Evolutionary conservation across 2,797 vertebrate species (phyloP), one percentile per base, ranked within the genome.

Genomic region (Decapterus maruadsi): DNA sequence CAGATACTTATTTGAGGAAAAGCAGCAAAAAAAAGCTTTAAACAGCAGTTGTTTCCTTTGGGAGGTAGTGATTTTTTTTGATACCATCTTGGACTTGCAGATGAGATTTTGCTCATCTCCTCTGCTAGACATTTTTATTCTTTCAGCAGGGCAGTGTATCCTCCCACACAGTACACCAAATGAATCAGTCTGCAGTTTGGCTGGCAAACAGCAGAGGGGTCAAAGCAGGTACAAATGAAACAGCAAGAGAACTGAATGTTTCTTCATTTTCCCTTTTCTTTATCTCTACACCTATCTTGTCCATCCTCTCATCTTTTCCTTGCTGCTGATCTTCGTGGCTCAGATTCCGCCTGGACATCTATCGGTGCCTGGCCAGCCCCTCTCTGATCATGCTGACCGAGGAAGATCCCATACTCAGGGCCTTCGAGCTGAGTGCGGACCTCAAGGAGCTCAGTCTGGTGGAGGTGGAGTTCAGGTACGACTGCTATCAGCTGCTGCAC

Each of bases 371-470:
- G 88, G 95, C 98, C 78, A 99, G 98, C 86, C 98, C 98, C 53
- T 97, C 98, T 16, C 94, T 99, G 72, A 99, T 99, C 88, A 99
- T 99, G 98, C 89, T 99, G 86, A 99, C 98, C 1, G 98, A 99
- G 72, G 98, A 99, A 71, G 98, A 99, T 89, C 98, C 98, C 9
- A 99, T 99, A 64, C 95, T 99, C 50, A 92, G 98, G 89, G 98
- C 98, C 22, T 99, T 99, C 85, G 97, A 99, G 93, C 96, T 99
- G 82, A 99, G 98, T 61, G 93, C 97, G 75, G 98, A 99, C 86
- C 95, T 99, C 68, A 98, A 95, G 92, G 98, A 99, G 93, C 95
- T 99, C 83, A 99, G 98, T 84, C 95, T 99, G 50, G 98, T 99
- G 42, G 98, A 99, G 84, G 98, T 99, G 92, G 98, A 99, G 93